A percentile compares a stretch with the other conserved stretches of the same genome.
These are phyloP conservation scores for Zaprionus davidi DNA, from an alignment of 1,140 invertebrate genomes.

Conservation along the genomic window DNA sequence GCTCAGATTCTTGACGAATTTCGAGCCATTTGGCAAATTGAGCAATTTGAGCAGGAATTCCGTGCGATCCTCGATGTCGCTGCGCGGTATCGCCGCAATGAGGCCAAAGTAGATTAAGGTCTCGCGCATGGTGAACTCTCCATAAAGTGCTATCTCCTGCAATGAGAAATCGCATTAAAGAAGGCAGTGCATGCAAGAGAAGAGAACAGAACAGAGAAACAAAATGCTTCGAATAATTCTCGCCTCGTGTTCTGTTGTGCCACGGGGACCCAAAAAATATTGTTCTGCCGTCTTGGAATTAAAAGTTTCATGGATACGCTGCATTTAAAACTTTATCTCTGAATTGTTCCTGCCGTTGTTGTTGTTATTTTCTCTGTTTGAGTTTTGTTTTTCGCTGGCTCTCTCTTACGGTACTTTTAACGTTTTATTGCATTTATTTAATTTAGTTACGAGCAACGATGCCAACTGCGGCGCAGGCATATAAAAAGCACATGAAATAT, in stretches of 20 bases:
- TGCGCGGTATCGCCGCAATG: conserved; percentile 91
- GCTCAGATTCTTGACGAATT: conserved; percentile 93
- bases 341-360: conserved; percentile 10
- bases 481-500: conserved; percentile 76
- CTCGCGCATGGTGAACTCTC: conserved; percentile 95
- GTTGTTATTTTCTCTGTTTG: conserved; percentile 4
- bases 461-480: conserved; percentile 49
- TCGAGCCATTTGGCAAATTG: conserved; percentile 88
- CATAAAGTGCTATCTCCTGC: conserved; percentile 95
- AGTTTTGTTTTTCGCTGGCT: conserved; percentile 4
- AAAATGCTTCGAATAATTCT: conserved; percentile 31
- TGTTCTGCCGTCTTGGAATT: conserved; percentile 55
- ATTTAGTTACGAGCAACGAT: conserved; percentile 62
- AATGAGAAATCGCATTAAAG: conserved; percentile 35
- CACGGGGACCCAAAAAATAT: conserved; percentile 22
- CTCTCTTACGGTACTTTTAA: conserved; percentile 21
- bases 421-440: conserved; percentile 79
- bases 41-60: conserved; percentile 93
- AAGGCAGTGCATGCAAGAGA: background rate
- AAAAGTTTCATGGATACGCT: conserved; percentile 50
- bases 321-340: conserved; percentile 60
- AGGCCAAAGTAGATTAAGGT: conserved; percentile 96
- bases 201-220: background rate
- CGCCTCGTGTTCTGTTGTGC: conserved; percentile 2
- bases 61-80: conserved; percentile 90